Evolutionary conservation across 2,113 vertebrate species (phyloP).

Genomic region (Apeltes quadracus): DNA sequence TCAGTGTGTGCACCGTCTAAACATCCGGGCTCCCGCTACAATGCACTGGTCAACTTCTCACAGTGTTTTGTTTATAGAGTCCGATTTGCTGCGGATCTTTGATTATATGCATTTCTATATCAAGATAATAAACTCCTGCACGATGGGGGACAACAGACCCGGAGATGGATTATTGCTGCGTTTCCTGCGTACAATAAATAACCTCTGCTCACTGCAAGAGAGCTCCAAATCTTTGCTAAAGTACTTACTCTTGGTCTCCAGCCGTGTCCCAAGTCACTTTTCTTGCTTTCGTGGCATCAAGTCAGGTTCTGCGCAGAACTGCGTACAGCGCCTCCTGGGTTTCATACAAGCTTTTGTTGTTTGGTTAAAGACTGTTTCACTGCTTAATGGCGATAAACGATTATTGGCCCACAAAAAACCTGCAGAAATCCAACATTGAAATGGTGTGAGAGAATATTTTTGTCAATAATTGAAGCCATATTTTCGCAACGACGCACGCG

Average conservation of each 20-base stretch:
- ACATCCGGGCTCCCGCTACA: constrained; percentile 18
- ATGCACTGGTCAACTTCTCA: constrained; percentile 9
- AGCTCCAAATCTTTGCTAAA: constrained; percentile 52
- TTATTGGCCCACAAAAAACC: neutral
- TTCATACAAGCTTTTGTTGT: constrained; percentile 9
- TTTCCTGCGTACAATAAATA: constrained; percentile 55
- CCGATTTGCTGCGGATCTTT: constrained; percentile 28
- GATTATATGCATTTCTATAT: constrained; percentile 40
- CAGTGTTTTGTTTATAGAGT: constrained; percentile 22
- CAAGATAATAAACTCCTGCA: constrained; percentile 41
- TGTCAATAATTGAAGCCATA: constrained; percentile 10
- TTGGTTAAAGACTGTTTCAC: neutral
- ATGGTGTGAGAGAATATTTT: neutral
- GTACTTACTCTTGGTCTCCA: constrained; percentile 56
- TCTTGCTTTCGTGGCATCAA: constrained; percentile 49
- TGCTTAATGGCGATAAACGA: constrained; percentile 16
- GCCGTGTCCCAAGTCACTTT: constrained; percentile 48
- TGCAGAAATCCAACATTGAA: neutral
- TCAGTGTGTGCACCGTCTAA: constrained; percentile 14
- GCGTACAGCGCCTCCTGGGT: constrained; percentile 3
- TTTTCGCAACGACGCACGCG: constrained; percentile 11
- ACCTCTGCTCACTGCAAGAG: constrained; percentile 35
- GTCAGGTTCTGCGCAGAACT: constrained; percentile 36
- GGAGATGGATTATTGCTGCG: constrained; percentile 26
- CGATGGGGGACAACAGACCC: constrained; percentile 26